Base-by-base conservation (phyloP, 1,140 invertebrate species). In the Arctopsyche grandis region DNA sequence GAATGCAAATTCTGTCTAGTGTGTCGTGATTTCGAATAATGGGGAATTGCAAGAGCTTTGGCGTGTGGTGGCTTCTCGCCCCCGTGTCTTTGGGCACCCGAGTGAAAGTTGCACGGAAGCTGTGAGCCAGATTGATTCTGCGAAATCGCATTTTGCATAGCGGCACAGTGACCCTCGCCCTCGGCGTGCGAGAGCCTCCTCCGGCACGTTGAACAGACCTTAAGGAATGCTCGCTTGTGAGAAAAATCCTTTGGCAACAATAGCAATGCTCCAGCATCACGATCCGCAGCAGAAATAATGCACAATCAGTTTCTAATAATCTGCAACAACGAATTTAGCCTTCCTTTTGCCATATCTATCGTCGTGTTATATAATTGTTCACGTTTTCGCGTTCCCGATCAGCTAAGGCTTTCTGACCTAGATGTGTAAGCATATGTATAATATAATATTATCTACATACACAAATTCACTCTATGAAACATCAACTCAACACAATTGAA, bases 221-320 rank as follows among this genome's bases (percentile, higher is more conserved):
- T 29, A n/a, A 66, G 56, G 56, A 76, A 66, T 63, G 60, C 52
- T 29, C 9, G 52, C 10, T 16, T 63, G 43, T 56, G 75, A 44
- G 66, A 77, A 77, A 77, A 52, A 66, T 52, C 60, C 75, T 26
- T 43, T 76, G 48, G 16, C 56, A 43, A 69, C 56, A 81, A 77
- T 63, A 22, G 38, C 56, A 75, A 76, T 81, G 70, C 77, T 73
- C 43, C 77, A 69, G 78, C 79, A 81, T 81, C 80, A 81, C 80
- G 80, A 81, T 81, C 75, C 80, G 63, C 63, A 77, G 77, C 80
- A 77, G 80, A 77, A 81, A 81, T 81, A 78, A 79, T 79, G 80
- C 74, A 75, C 78, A 79, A 81, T 81, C 80, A 79, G 80, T 79
- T 81, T 81, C 80, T 81, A 81, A 77, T 79, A 79, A 81, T 81